phyloP scores from a whole-genome alignment of 2,113 vertebrate species.

The Hemiprocne comata region DNA sequence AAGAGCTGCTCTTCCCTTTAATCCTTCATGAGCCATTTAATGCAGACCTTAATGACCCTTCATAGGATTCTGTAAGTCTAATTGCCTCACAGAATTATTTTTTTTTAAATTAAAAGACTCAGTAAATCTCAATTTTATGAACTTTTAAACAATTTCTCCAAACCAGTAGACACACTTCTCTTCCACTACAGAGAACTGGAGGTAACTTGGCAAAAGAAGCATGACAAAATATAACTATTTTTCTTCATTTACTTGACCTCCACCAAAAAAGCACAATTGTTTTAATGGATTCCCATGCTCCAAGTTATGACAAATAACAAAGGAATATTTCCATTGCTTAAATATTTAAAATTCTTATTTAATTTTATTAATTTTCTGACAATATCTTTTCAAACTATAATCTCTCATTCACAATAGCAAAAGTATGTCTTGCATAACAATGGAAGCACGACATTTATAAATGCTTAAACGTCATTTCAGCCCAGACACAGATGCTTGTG shows the following conservation, averaged over 20 bases:
- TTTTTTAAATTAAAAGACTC: not conserved
- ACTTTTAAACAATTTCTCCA: not conserved
- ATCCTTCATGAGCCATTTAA: not conserved
- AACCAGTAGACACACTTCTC: not conserved
- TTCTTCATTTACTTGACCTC: not conserved
- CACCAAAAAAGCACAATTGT: not conserved
- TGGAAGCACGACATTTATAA: not conserved
- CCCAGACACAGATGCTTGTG: not conserved
- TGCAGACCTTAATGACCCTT: slow-evolving; percentile 5
- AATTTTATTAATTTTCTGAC: not conserved
- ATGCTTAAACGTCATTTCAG: not conserved
- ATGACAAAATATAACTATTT: not conserved
- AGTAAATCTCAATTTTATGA: not conserved
- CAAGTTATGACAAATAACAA: not conserved
- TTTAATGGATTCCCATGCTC: not conserved
- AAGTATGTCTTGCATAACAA: not conserved
- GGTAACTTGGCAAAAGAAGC: not conserved
- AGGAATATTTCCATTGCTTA: not conserved
- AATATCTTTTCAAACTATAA: not conserved
- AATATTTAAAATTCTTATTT: not conserved
- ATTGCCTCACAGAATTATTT: not conserved
- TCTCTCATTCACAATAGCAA: not conserved
- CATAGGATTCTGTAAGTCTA: not conserved
- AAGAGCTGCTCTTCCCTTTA: not conserved
- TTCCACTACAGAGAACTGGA: not conserved